Evolutionary conservation across 2,797 vertebrate genomes (phyloP), one percentile per base, ranked within the genome.

Genomic region (Neomorphus geoffroyi): DNA sequence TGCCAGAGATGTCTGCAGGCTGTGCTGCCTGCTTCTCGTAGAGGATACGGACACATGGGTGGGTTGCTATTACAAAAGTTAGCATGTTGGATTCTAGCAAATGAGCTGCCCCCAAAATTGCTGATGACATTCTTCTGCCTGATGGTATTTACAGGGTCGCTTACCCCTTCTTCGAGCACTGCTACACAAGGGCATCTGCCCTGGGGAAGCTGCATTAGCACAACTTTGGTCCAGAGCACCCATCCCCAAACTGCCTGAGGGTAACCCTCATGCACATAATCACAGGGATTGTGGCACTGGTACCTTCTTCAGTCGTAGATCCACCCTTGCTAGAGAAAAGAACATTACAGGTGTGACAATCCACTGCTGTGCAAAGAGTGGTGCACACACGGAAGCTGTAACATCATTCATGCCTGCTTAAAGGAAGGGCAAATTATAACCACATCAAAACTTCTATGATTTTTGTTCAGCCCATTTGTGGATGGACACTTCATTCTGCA

Each of bases 131-230:
- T 18, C 8, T 62, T 23, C n/a, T 45, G 7, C n/a, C 54, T 39
- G 18, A 11, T 1, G 0, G 27, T 35, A 28, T 27, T 53, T 23
- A 23, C 0, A 0, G 45, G 32, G n/a, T 7, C 21, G 8, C 2
- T 66, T 13, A 15, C 11, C 30, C 28, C 33, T 48, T 14, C 26
- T 51, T 27, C 22, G 27, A 32, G 32, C 9, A 2, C 30, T 70
- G 50, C 50, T 8, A 2, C 5, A 14, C 30, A 43, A 56, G 33
- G 22, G 54, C 13, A 15, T n/a, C 67, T 32, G 17, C 30, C 45
- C 45, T 37, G 62, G 61, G 26, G 62, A 75, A 32, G 41, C 17
- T 18, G 46, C 39, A 30, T 21, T 39, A 46, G 37, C 0, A 6
- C 23, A 7, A 27, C 30, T 22, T 39, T 53, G 48, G 22, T 41